Evolutionary conservation across 2,888 invertebrate genomes (phyloP).

Genomic region (Lithophane socia): DNA sequence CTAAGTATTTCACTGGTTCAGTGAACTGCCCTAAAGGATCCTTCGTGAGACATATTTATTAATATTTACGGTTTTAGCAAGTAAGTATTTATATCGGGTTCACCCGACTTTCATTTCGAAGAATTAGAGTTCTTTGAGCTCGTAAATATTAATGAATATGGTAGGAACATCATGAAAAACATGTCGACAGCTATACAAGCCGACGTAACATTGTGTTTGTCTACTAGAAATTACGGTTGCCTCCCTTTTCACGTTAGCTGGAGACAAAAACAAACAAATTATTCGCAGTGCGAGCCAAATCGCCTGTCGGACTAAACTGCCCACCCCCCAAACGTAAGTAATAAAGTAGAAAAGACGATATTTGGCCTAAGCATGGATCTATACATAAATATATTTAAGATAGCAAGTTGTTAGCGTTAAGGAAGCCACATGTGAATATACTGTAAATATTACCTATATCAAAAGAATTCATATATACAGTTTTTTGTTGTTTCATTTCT

Average conservation of each 20-base stretch:
- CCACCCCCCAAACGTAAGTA: constrained; percentile 42
- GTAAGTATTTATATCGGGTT: constrained; percentile 49
- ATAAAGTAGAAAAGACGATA: constrained; percentile 40
- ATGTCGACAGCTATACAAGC: neutral
- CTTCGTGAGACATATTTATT: neutral
- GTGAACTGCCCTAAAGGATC: neutral
- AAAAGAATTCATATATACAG: constrained; percentile 71
- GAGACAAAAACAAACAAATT: neutral
- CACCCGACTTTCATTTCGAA: constrained; percentile 9
- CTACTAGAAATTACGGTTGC: neutral
- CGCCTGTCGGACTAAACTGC: constrained; percentile 10
- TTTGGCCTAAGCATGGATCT: constrained; percentile 47
- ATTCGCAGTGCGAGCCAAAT: constrained; percentile 25
- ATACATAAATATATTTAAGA: constrained; percentile 29
- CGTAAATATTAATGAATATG: constrained; percentile 34
- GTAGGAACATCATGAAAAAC: neutral
- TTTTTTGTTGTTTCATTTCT: constrained; percentile 63
- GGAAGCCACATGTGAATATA: constrained; percentile 61
- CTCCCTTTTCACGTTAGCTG: no score
- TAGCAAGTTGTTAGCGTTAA: constrained; percentile 48
- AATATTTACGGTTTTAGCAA: constrained; percentile 30
- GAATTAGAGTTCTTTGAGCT: constrained; percentile 19
- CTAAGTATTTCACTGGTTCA: neutral
- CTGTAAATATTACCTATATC: constrained; percentile 67
- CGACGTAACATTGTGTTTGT: neutral